A percentile compares a stretch with the other conserved stretches of the same genome.
These are phyloP conservation scores for Lepus europaeus DNA, from an alignment of 2,113 vertebrate genomes.

Conservation along the genomic window DNA sequence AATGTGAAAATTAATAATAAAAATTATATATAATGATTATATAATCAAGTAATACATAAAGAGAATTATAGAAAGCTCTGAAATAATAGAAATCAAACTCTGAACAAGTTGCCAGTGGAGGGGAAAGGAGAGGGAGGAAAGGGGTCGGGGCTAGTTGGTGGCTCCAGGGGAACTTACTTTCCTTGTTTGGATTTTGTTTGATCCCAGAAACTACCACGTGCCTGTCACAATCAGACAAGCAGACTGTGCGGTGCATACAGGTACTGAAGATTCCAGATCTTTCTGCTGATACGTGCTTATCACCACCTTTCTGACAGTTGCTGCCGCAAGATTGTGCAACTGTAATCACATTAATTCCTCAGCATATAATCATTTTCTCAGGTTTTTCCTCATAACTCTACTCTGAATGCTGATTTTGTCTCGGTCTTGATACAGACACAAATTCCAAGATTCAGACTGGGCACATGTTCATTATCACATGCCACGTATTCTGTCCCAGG, in stretches of 20 bases:
- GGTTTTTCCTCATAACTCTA: neutral
- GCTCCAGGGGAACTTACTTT: neutral
- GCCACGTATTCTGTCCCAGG: neutral
- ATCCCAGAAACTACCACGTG: neutral
- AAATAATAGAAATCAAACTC: neutral
- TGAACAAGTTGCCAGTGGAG: neutral
- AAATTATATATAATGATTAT: neutral
- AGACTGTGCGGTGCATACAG: neutral
- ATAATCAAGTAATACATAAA: neutral
- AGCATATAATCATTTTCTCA: neutral
- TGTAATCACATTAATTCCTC: neutral
- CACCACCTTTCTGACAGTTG: neutral
- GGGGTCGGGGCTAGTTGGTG: neutral
- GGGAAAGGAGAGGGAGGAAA: neutral
- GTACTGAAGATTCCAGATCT: neutral
- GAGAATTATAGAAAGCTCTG: neutral
- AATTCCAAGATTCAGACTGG: neutral
- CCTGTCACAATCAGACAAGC: neutral
- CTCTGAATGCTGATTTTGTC: neutral
- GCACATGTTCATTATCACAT: neutral
- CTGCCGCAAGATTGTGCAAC: neutral
- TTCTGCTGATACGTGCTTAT: neutral
- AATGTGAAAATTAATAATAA: neutral
- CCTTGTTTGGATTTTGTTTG: neutral
- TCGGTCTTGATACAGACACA: neutral